Evolutionary conservation across 2,888 invertebrate genomes (phyloP).

Genomic region (Nephrocerus scutellatus): DNA sequence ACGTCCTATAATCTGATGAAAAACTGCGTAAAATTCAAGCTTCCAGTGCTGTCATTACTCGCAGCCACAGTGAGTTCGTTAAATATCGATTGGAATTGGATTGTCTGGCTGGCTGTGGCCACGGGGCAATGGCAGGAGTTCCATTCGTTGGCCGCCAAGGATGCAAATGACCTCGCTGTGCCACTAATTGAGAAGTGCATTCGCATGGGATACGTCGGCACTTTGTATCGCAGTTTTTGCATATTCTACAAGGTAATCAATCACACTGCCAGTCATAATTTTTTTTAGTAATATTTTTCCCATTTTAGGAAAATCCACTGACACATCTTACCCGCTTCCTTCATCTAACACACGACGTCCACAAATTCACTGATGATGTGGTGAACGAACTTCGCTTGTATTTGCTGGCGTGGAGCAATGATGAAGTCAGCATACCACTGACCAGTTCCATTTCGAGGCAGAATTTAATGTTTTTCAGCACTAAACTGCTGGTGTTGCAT

Average conservation of each 20-base stretch:
- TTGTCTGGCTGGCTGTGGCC: slow-evolving; percentile 41
- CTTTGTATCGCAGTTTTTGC: slow-evolving; percentile 58
- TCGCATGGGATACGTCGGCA: slow-evolving; percentile 52
- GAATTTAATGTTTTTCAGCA: slow-evolving; percentile 51
- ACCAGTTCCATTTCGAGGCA: slow-evolving; percentile 47
- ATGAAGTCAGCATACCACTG: slow-evolving; percentile 37
- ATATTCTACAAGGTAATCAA: slow-evolving; percentile 66
- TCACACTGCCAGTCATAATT: not conserved
- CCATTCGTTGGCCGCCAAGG: slow-evolving; percentile 19
- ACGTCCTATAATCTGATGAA: slow-evolving; percentile 37
- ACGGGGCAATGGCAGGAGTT: slow-evolving; percentile 35
- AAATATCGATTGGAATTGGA: slow-evolving; percentile 42
- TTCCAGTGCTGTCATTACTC: slow-evolving; percentile 41
- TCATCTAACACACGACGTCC: slow-evolving; percentile 48
- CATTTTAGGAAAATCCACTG: slow-evolving; percentile 58
- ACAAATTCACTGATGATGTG: slow-evolving; percentile 49
- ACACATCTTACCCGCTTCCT: slow-evolving; percentile 55
- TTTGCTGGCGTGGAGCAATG: slow-evolving; percentile 39
- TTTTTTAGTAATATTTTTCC: slow-evolving; percentile 9
- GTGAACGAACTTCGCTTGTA: slow-evolving; percentile 45
- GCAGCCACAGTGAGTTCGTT: slow-evolving; percentile 33
- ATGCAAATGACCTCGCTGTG: slow-evolving; percentile 31
- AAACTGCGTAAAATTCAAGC: slow-evolving; percentile 31
- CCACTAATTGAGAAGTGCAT: slow-evolving; percentile 42
- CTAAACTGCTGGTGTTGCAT: slow-evolving; percentile 56